Conservation (phyloP, 2,113 vertebrate species). For the Rafetus swinhoei region DNA sequence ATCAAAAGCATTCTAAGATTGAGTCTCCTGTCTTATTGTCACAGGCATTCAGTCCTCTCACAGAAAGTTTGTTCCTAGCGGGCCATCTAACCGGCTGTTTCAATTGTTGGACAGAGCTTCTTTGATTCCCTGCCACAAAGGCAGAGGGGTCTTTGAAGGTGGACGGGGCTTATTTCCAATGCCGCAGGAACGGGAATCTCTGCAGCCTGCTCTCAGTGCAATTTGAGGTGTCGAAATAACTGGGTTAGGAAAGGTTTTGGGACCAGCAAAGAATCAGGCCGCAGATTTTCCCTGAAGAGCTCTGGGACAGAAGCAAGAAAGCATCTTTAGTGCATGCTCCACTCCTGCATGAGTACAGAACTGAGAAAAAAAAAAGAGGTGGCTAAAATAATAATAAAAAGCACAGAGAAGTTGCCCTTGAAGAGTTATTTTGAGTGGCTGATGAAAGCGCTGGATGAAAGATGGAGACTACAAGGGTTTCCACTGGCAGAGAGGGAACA, state of each 20-base stretch:
- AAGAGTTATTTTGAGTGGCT: conserved; percentile 45
- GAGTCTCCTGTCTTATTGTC: conserved; percentile 48
- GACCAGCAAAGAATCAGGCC: not conserved
- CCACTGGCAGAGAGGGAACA: conserved; percentile 41
- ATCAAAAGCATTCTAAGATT: conserved; percentile 65
- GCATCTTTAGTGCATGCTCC: not conserved
- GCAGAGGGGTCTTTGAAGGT: conserved; percentile 46
- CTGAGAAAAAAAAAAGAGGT: conserved; percentile 30
- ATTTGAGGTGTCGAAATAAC: not conserved
- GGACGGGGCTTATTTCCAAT: conserved; percentile 34
- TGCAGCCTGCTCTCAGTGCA: not conserved
- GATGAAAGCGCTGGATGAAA: conserved; percentile 15
- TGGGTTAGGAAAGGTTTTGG: not conserved
- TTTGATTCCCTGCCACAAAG: conserved; percentile 34
- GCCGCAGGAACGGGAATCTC: conserved; percentile 8
- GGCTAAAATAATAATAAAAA: not conserved
- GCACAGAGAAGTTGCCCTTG: not conserved
- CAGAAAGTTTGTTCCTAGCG: not conserved
- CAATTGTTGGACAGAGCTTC: conserved; percentile 18
- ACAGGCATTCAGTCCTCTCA: conserved; percentile 53
- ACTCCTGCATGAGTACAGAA: not conserved
- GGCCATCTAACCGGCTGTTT: conserved; percentile 23
- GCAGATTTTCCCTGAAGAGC: conserved; percentile 20
- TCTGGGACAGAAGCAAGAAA: conserved; percentile 17
- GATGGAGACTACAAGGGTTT: conserved; percentile 6